Evolutionary conservation across 2,888 invertebrate species (phyloP).

Genomic region (Acleris sparsana): DNA sequence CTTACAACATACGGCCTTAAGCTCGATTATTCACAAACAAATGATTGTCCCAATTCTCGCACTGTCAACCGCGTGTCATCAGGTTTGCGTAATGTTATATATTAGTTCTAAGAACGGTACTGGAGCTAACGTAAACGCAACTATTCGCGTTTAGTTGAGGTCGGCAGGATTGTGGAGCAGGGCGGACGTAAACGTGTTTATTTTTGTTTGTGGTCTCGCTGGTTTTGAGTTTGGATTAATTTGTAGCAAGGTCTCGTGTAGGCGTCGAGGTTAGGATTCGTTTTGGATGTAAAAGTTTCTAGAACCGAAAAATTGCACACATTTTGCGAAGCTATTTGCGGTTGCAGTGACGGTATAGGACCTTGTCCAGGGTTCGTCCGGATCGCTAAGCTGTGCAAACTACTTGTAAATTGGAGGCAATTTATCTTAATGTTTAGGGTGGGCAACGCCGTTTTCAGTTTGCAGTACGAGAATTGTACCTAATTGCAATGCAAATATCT

Average conservation of each 20-base stretch:
- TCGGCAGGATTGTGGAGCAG: background rate
- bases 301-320: background rate
- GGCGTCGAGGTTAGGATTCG: conserved; percentile 1
- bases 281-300: background rate
- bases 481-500: too few relatives aligned
- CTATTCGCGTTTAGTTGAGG: conserved; percentile 6
- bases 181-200: background rate
- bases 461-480: too few relatives aligned
- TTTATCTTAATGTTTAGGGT: too few relatives aligned
- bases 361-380: too few relatives aligned
- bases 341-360: too few relatives aligned
- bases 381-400: too few relatives aligned
- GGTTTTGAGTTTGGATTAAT: background rate
- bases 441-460: too few relatives aligned
- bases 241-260: conserved; percentile 2
- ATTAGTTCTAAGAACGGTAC: conserved; percentile 14
- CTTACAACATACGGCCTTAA: conserved; percentile 17
- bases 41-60: conserved; percentile 28
- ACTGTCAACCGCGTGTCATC: conserved; percentile 20
- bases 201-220: background rate
- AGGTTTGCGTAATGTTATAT: conserved; percentile 26
- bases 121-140: conserved; percentile 9
- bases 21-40: conserved; percentile 22
- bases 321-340: background rate
- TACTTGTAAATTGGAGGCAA: too few relatives aligned